Conservation (phyloP, 2,113 vertebrate species). For the Poeciliopsis retropinna region DNA sequence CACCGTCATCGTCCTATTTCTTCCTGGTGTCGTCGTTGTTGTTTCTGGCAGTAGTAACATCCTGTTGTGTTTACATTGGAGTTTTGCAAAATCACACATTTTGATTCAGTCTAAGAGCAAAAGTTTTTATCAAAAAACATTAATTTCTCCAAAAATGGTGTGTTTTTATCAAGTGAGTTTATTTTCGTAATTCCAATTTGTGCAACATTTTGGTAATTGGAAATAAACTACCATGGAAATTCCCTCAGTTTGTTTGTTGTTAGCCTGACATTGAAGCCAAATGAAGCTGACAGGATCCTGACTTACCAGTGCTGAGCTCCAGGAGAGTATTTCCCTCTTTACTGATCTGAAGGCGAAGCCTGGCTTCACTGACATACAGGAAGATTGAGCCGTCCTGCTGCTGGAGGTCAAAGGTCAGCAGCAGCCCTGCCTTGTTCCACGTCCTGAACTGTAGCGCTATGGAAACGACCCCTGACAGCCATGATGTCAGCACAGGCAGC, state of each 20-base stretch:
- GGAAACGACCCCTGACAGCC: slow-evolving; percentile 53
- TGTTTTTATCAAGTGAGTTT: too few relatives aligned
- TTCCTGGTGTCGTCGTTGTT: too few relatives aligned
- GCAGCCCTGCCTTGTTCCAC: slow-evolving; percentile 91
- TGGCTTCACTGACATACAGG: slow-evolving; percentile 86
- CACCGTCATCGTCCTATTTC: too few relatives aligned
- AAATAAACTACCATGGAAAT: not conserved
- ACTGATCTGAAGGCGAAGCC: slow-evolving; percentile 83
- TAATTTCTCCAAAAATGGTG: too few relatives aligned
- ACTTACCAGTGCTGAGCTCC: slow-evolving; percentile 86
- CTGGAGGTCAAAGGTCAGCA: slow-evolving; percentile 83
- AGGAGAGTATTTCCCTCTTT: slow-evolving; percentile 79
- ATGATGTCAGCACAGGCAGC: slow-evolving; percentile 69
- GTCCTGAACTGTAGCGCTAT: slow-evolving; percentile 90
- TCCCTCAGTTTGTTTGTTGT: not conserved
- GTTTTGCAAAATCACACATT: too few relatives aligned
- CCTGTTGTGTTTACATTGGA: too few relatives aligned
- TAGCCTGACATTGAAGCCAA: not conserved
- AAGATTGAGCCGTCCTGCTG: slow-evolving; percentile 76
- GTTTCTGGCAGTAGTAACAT: too few relatives aligned
- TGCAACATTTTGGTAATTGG: too few relatives aligned
- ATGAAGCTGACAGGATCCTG: not conserved
- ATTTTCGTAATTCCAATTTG: too few relatives aligned
- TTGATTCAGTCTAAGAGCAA: too few relatives aligned
- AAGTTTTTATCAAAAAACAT: too few relatives aligned